Base-by-base conservation (phyloP, 2,113 vertebrate genomes). In the Notarius lentiginosus region DNA sequence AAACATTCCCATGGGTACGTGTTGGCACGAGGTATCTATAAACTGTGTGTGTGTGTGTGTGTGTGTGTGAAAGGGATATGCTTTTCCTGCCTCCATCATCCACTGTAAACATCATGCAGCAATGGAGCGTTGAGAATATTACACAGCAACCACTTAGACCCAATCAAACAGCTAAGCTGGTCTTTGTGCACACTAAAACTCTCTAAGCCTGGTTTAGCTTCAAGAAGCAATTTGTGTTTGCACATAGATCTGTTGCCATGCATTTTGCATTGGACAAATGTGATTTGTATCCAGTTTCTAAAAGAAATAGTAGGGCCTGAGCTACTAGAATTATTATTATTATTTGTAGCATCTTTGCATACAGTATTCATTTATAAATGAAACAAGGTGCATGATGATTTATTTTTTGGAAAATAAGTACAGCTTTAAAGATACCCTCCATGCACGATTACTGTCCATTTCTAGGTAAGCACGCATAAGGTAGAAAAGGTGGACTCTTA, bases 21-120 rank as follows among this genome's bases (percentile, higher is more conserved):
- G 58, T 18, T 87, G 86, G 72, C 72, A 84, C 72, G 41, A 87
- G 49, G 49, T 41, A 77, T 51, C 81, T 87, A 66, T 87, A 87
- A 87, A 83, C 80, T 77, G 60, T 34, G 72, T 41, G 63, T 18
- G 34, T 17, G 66, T 47, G 77, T 9, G 34, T 0, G 81, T 5
- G 47, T 8, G 47, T 8, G 47, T 5, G 47, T 41, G 70, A 15
- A 27, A 30, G 66, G 17, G 66, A 34, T 27, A 68, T 47, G 27
- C 51, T 10, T 72, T 84, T 73, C 51, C 27, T 56, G 70, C 34
- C 55, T 60, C 30, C 53, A 30, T 75, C 73, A 77, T 73, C 30
- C 41, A 58, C 68, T 87, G 65, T 87, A 82, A 87, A 82, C 86
- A 82, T 61, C 53, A 58, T 61, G 41, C 58, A n/a, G 47, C 17